phyloP scores from a whole-genome alignment of 2,888 invertebrate genomes.

The Drosophila koepferae region DNA sequence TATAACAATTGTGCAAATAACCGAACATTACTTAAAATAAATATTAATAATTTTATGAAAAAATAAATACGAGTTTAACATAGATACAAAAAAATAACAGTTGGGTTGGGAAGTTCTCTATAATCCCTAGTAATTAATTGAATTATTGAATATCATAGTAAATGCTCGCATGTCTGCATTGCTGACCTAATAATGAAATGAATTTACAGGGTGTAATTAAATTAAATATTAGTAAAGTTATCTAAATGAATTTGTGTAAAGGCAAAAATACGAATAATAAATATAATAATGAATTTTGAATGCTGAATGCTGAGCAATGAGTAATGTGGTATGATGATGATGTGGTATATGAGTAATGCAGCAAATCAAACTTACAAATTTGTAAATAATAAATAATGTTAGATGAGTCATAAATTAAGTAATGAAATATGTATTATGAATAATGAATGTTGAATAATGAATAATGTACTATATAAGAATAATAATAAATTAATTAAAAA shows the following conservation, averaged over 20 bases:
- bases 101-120: neutral
- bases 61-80: neutral
- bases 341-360: neutral
- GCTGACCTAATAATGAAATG: neutral
- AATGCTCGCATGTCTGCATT: neutral
- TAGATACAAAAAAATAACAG: neutral
- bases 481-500: too few relatives aligned
- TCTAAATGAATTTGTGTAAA: neutral
- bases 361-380: too few relatives aligned
- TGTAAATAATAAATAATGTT: neutral
- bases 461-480: too few relatives aligned
- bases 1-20: conserved; percentile 16
- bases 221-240: neutral
- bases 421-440: neutral
- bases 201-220: neutral
- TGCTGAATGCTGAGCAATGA: neutral
- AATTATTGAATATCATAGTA: neutral
- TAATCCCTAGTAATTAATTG: conserved; percentile 2
- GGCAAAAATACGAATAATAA: too few relatives aligned
- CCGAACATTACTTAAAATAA: conserved; percentile 29
- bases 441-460: neutral
- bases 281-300: neutral
- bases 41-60: conserved; percentile 4
- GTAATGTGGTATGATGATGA: neutral
- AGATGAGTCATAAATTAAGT: neutral